Evolutionary conservation across 1,140 invertebrate genomes (phyloP).

Genomic region (Periplaneta americana): DNA sequence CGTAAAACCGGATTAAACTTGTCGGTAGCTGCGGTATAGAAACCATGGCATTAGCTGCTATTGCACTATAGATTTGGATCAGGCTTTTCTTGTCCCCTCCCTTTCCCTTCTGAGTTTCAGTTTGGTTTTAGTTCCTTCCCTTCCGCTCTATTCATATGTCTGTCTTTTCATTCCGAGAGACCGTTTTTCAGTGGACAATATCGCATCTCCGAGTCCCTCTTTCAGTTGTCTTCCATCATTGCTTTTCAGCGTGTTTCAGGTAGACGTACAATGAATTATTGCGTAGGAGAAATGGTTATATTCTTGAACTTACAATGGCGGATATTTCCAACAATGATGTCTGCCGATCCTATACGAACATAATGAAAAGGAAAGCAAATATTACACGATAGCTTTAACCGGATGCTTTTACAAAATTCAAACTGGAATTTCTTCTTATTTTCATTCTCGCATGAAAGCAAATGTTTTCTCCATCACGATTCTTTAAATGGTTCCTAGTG

Average conservation of each 20-base stretch:
- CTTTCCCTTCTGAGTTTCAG: conserved; percentile 43
- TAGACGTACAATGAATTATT: not conserved
- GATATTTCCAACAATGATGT: not conserved
- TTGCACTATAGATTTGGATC: not conserved
- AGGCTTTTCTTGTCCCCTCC: conserved; percentile 27
- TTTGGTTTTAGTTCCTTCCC: not conserved
- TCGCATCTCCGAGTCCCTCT: not conserved
- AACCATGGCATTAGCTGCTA: not conserved
- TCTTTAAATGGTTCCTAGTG: too few relatives aligned
- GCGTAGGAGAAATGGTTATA: not conserved
- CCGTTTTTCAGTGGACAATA: not conserved
- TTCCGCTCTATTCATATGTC: not conserved
- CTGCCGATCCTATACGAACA: not conserved
- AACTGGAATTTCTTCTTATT: too few relatives aligned
- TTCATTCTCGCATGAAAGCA: too few relatives aligned
- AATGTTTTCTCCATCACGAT: too few relatives aligned
- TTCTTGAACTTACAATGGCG: not conserved
- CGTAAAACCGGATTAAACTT: not conserved
- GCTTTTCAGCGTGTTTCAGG: not conserved
- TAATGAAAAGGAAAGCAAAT: not conserved
- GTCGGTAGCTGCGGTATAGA: not conserved
- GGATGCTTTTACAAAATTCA: not conserved
- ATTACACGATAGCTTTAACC: not conserved
- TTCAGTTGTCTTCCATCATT: not conserved
- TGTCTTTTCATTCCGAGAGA: not conserved